phyloP scores from a whole-genome alignment of 2,113 vertebrate genomes.

The Stigmatopora nigra region DNA sequence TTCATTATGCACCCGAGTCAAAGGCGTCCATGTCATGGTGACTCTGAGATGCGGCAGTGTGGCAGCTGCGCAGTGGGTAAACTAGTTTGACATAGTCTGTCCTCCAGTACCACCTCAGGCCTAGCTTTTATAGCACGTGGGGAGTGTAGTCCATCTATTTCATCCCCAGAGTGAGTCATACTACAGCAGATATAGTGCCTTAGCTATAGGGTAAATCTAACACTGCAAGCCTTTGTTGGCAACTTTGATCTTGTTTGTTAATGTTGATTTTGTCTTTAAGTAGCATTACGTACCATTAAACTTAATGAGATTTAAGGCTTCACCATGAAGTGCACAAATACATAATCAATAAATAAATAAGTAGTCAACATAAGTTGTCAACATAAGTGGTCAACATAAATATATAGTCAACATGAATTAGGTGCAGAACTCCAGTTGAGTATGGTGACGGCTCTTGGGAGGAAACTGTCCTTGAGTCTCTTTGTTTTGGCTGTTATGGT shows the following conservation, averaged over 20 bases:
- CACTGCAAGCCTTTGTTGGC: not conserved
- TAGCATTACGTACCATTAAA: too few relatives aligned
- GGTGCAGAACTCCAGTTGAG: too few relatives aligned
- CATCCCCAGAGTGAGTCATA: slow-evolving; percentile 1
- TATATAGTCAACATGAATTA: too few relatives aligned
- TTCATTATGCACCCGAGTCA: not conserved
- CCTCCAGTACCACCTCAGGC: slow-evolving; percentile 2
- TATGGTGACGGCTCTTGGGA: too few relatives aligned
- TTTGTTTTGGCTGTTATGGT: too few relatives aligned
- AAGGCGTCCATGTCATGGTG: not conserved
- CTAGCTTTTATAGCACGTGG: not conserved
- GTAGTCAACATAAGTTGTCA: too few relatives aligned
- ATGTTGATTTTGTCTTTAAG: not conserved
- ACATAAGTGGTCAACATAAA: too few relatives aligned
- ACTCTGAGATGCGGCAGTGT: slow-evolving; percentile 4
- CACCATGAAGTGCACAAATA: too few relatives aligned
- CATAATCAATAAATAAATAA: too few relatives aligned
- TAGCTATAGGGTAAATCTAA: not conserved
- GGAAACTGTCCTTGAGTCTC: too few relatives aligned
- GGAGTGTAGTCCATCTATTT: not conserved
- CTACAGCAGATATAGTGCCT: not conserved
- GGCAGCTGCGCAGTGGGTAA: not conserved
- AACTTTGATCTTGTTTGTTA: not conserved
- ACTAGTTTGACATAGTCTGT: slow-evolving; percentile 1
- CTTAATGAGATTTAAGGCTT: too few relatives aligned